phyloP scores from a whole-genome alignment of 2,888 invertebrate species.

The Gymnosoma rotundatum region DNA sequence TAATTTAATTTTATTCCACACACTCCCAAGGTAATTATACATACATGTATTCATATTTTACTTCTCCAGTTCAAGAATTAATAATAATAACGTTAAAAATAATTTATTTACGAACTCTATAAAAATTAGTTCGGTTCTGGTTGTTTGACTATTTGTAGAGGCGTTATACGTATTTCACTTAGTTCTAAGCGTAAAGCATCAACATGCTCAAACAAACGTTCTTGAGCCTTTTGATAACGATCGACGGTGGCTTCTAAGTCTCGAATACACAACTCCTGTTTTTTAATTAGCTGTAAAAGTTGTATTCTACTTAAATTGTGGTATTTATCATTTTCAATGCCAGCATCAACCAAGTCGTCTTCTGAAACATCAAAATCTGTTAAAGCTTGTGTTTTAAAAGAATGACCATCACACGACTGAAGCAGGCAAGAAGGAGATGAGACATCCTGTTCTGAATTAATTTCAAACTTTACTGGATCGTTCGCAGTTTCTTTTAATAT shows the following conservation, averaged over 20 bases:
- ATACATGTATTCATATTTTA: too few relatives aligned
- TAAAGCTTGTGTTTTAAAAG: conserved; percentile 51
- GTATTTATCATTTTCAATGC: conserved; percentile 33
- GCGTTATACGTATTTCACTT: conserved; percentile 56
- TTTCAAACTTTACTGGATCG: not conserved
- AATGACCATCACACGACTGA: conserved; percentile 27
- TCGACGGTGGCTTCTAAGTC: conserved; percentile 69
- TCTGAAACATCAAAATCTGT: conserved; percentile 69
- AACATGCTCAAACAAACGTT: conserved; percentile 68
- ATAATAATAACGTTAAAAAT: too few relatives aligned
- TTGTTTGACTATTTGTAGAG: not conserved
- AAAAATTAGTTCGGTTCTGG: not conserved
- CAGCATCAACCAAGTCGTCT: conserved; percentile 53
- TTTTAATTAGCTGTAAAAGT: conserved; percentile 70
- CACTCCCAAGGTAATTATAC: too few relatives aligned
- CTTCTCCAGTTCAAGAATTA: too few relatives aligned
- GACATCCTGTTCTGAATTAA: conserved; percentile 15
- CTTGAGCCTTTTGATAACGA: conserved; percentile 67
- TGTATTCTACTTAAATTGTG: conserved; percentile 66
- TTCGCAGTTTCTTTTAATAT: conserved; percentile 5
- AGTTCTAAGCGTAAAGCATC: conserved; percentile 70
- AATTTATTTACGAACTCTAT: not conserved
- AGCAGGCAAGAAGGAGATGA: conserved; percentile 18
- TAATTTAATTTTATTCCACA: too few relatives aligned
- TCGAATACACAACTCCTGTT: conserved; percentile 70